Evolutionary conservation across 1,140 invertebrate genomes (phyloP), one percentile per base, ranked within the genome.

Genomic region (Metopolophium dirhodum): DNA sequence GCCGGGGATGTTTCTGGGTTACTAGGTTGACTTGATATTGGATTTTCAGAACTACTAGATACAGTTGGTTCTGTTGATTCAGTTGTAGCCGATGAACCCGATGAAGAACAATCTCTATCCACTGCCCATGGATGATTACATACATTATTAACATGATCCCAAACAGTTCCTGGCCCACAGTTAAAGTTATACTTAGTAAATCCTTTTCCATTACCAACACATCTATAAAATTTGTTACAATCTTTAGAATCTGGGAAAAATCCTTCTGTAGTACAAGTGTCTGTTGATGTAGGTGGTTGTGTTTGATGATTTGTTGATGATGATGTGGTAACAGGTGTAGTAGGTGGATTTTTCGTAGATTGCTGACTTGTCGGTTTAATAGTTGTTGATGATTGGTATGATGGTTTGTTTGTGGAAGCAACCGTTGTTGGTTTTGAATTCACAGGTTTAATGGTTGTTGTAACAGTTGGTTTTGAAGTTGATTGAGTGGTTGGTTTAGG

Each of bases 181-280:
- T 94, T 93, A 94, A 95, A 95, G 51, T 95, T 95, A 94, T 96
- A 96, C 94, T 95, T 95, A 61, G 94, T 95, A 93, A 95, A 96
- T 20, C 95, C 95, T 57, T 95, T 94, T 0, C 96, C 96, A 93
- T 96, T 96, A 93, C 96, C 95, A 37, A 98, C 97, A 95, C 97
- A 98, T 95, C 97, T 96, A 94, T 97, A 97, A 95, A 98, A 98
- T 95, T 97, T 97, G 94, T 95, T 96, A 94, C 97, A 98, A 94
- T 98, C 96, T 94, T 96, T 95, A 68, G 95, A 95, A 95, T 97
- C 96, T 61, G 96, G 96, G 94, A 97, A 95, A 95, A 97, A 97
- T 94, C 97, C 97, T 95, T 97, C 96, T 92, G 95, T 91, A 89
- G 94, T 94, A 94, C 96, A 96, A 61, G 68, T 57, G 37, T 87